Conservation (phyloP, 2,888 invertebrate species). For the Drosophila diplacantha region DNA sequence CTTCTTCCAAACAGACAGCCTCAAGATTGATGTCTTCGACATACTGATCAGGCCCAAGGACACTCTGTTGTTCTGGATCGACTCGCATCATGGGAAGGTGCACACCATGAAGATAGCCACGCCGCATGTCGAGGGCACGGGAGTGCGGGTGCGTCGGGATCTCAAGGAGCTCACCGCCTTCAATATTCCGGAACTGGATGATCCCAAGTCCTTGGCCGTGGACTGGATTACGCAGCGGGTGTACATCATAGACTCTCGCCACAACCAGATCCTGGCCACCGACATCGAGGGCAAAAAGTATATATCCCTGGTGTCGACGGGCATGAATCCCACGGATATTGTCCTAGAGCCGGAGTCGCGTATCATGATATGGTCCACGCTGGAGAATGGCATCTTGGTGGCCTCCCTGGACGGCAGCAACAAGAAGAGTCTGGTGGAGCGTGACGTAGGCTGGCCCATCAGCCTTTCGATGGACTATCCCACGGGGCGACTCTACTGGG, state of each 20-base stretch:
- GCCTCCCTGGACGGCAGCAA: conserved; percentile 83
- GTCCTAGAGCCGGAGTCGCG: conserved; percentile 82
- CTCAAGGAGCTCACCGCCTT: conserved; percentile 75
- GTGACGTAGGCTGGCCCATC: conserved; percentile 84
- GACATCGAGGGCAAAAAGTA: conserved; percentile 77
- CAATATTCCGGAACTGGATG: conserved; percentile 79
- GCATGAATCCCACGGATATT: conserved; percentile 85
- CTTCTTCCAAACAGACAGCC: conserved; percentile 82
- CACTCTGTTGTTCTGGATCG: conserved; percentile 77
- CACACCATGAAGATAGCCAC: conserved; percentile 77
- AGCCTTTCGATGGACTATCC: conserved; percentile 88
- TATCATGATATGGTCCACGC: conserved; percentile 86
- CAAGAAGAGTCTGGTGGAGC: conserved; percentile 80
- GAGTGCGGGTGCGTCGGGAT: conserved; percentile 69
- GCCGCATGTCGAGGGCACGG: conserved; percentile 68
- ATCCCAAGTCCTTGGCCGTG: conserved; percentile 86
- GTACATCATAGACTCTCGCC: conserved; percentile 83
- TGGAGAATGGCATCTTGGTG: conserved; percentile 83
- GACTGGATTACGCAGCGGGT: conserved; percentile 84
- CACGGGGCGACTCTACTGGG: conserved; percentile 88
- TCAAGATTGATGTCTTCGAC: conserved; percentile 82
- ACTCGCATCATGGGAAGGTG: conserved; percentile 77
- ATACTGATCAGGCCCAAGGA: conserved; percentile 80
- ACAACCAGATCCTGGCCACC: conserved; percentile 76
- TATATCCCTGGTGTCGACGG: conserved; percentile 75